Percentiles rank a stretch among this genome's conserved stretches.
These are phyloP conservation scores for Marisa cornuarietis DNA, from an alignment of 1,140 invertebrate species.

Conservation along the genomic window DNA sequence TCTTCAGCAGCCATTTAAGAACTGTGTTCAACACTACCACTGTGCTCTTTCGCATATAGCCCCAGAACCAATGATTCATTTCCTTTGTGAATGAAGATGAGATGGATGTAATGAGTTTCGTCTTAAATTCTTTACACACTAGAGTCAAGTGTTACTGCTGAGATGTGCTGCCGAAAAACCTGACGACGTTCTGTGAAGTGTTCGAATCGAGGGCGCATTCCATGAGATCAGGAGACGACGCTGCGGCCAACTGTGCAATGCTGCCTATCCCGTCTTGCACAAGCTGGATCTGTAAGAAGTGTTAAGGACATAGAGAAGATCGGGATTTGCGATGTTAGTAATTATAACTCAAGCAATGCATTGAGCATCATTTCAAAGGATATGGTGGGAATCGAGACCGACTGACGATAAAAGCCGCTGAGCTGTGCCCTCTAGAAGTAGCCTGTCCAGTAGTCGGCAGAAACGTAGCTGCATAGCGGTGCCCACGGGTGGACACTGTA, in stretches of 20 bases:
- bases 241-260: slow-evolving; percentile 2
- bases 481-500: slow-evolving; percentile 11
- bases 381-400: slow-evolving; percentile 15
- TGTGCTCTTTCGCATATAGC: too few species aligned
- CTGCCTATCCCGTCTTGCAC: slow-evolving; percentile 20
- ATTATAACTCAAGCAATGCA: too few species aligned
- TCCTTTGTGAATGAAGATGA: too few species aligned
- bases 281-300: background rate
- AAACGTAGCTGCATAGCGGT: background rate
- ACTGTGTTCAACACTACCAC: too few species aligned
- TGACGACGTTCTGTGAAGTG: background rate
- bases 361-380: background rate
- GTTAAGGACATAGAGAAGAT: background rate
- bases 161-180: background rate
- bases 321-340: too few species aligned
- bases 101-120: too few species aligned
- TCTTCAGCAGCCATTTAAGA: too few species aligned
- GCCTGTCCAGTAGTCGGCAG: slow-evolving; percentile 12
- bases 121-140: too few species aligned
- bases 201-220: slow-evolving; percentile 9
- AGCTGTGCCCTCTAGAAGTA: background rate
- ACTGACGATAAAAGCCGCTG: background rate
- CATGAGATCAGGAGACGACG: slow-evolving; percentile 11
- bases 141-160: too few species aligned
- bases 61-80: too few species aligned